Evolutionary conservation across 1,140 invertebrate species (phyloP), one percentile per base, ranked within the genome.

Genomic region (Brachystomella parvula): DNA sequence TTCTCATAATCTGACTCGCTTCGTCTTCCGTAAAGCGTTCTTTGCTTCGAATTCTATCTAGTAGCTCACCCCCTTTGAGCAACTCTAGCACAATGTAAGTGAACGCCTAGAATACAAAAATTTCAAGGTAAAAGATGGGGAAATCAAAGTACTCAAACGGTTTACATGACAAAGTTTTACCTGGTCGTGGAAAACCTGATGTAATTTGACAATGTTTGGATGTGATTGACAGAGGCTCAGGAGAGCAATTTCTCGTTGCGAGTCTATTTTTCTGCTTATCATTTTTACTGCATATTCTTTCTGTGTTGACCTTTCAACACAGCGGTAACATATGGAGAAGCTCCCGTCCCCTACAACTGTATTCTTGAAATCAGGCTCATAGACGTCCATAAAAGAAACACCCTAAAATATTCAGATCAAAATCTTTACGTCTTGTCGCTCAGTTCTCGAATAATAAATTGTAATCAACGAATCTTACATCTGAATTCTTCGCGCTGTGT

Each of bases 261-360:
- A 86, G 73, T 93, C 88, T 57, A 89, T 82, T 32, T 85, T 82
- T n/a, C 87, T 81, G 71, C 85, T 89, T 9, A 96, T 83, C 68
- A 96, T 95, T 82, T 96, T 96, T 1, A 96, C 93, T 15, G 93
- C 93, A 78, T 84, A 95, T 61, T 86, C 83, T 68, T 85, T 83
- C 15, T 85, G 83, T 0, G 88, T 90, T 30, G 77, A 73, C 59
- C 84, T 83, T 69, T 92, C 83, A n/a, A 85, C 80, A 76, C 93
- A 96, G 74, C 85, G 85, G 57, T 90, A 84, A 75, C 92, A 94
- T 0, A 96, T 85, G 1, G 91, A 92, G 77, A 89, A 96, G 53
- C 89, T 89, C 0, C 94, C 93, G 76, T 93, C 89, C 0, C 93
- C 93, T 0, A 96, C 78, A 15, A 89, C 81, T 2, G 83, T 82